Evolutionary conservation across 2,113 vertebrate species (phyloP).

Genomic region (Sinocyclocheilus anophthalmus): DNA sequence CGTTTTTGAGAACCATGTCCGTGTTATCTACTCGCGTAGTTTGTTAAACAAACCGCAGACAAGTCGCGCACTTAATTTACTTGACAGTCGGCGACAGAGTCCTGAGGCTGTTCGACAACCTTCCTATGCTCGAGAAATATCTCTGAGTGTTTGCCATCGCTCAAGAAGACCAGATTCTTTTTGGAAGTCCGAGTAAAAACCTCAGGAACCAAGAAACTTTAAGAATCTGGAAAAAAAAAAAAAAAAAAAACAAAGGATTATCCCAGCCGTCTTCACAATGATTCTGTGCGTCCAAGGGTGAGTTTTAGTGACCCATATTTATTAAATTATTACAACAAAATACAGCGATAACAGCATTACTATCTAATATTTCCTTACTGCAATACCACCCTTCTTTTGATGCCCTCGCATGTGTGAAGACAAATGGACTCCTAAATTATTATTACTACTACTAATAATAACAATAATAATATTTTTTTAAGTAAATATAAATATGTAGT

Average conservation of each 20-base stretch:
- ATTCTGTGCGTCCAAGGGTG: conserved; percentile 81
- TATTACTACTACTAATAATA: background rate
- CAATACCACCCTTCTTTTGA: conserved; percentile 1
- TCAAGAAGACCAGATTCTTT: background rate
- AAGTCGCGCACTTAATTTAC: background rate
- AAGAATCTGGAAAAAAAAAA: too few species aligned
- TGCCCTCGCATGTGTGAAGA: background rate
- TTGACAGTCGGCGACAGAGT: background rate
- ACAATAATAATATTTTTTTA: too few species aligned
- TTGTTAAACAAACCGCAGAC: background rate
- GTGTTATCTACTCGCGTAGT: background rate
- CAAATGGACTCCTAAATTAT: background rate
- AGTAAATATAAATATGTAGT: background rate
- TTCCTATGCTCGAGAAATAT: background rate
- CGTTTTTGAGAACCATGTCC: conserved; percentile 23
- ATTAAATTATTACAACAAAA: background rate
- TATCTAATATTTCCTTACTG: background rate
- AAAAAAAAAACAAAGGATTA: too few species aligned
- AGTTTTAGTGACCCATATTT: conserved; percentile 54
- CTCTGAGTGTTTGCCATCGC: background rate
- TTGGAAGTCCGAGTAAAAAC: background rate
- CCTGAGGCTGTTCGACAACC: background rate
- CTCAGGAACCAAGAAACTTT: conserved; percentile 32
- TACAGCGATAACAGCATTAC: background rate
- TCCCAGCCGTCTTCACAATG: conserved; percentile 64